phyloP scores from a whole-genome alignment of 2,888 invertebrate genomes.

The Perdita meconis region DNA sequence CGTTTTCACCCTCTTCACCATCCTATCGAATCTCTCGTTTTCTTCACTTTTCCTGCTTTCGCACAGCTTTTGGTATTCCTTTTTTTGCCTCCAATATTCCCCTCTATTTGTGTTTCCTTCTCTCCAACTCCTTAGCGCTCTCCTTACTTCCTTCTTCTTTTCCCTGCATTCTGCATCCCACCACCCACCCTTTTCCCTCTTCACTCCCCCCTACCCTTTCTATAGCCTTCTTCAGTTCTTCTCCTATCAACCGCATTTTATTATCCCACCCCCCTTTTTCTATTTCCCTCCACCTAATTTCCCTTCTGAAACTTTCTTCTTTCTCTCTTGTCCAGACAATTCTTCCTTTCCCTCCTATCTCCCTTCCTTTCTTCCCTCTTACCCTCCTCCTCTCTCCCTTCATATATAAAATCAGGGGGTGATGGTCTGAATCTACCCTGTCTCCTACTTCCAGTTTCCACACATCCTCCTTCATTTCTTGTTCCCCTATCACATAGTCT shows the following conservation, averaged over 20 bases:
- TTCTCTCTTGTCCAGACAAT: neutral
- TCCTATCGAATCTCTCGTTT: neutral
- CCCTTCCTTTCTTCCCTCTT: neutral
- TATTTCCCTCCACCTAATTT: neutral
- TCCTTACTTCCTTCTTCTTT: neutral
- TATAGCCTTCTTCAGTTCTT: neutral
- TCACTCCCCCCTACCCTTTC: neutral
- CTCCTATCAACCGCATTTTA: neutral
- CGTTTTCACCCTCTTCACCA: neutral
- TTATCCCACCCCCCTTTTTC: neutral
- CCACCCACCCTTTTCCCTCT: neutral
- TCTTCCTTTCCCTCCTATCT: neutral
- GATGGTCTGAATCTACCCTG: neutral
- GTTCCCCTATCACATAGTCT: neutral
- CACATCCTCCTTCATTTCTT: neutral
- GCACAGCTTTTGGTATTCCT: slow-evolving; percentile 3
- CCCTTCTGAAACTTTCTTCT: neutral
- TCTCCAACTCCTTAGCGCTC: neutral
- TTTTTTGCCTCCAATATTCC: neutral
- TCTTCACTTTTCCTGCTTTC: neutral
- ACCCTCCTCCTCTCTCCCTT: neutral
- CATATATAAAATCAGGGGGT: neutral
- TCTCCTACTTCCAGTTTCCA: neutral
- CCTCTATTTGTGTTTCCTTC: neutral
- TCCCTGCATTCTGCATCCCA: neutral